Evolutionary conservation across 2,888 invertebrate species (phyloP).

Genomic region (Chymomyza caudatula): DNA sequence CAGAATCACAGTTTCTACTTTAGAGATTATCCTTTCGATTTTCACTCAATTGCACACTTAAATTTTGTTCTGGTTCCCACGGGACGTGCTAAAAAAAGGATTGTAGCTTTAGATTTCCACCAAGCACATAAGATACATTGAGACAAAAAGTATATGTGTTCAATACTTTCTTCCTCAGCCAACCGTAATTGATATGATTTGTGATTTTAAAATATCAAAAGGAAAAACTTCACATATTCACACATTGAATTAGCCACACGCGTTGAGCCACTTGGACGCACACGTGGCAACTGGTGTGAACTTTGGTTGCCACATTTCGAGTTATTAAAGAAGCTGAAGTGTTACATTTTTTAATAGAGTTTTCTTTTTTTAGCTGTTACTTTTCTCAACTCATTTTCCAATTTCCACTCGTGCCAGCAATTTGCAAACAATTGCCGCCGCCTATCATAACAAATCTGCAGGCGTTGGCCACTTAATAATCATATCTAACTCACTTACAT

Average conservation of each 20-base stretch:
- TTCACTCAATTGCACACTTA: too few species aligned
- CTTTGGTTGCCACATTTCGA: slow-evolving; percentile 14
- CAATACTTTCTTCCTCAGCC: too few species aligned
- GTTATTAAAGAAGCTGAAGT: not conserved
- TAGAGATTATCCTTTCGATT: too few species aligned
- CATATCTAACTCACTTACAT: not conserved
- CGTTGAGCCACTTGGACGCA: slow-evolving; percentile 26
- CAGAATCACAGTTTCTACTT: too few species aligned
- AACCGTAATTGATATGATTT: too few species aligned
- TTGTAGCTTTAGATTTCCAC: too few species aligned
- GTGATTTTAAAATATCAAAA: not conserved
- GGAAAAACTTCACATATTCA: slow-evolving; percentile 6
- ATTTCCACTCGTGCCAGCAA: slow-evolving; percentile 42
- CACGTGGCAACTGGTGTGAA: slow-evolving; percentile 46
- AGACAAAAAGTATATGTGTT: too few species aligned
- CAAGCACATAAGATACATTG: too few species aligned
- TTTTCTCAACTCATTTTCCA: slow-evolving; percentile 1
- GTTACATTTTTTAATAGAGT: not conserved
- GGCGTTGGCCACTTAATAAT: slow-evolving; percentile 26
- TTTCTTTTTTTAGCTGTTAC: not conserved
- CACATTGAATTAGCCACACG: slow-evolving; percentile 54
- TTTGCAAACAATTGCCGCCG: slow-evolving; percentile 34
- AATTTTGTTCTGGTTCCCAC: too few species aligned
- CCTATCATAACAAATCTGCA: slow-evolving; percentile 59
- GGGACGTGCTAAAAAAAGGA: too few species aligned